Base-by-base conservation (phyloP, 2,113 vertebrate genomes). In the Pundamilia nyererei region DNA sequence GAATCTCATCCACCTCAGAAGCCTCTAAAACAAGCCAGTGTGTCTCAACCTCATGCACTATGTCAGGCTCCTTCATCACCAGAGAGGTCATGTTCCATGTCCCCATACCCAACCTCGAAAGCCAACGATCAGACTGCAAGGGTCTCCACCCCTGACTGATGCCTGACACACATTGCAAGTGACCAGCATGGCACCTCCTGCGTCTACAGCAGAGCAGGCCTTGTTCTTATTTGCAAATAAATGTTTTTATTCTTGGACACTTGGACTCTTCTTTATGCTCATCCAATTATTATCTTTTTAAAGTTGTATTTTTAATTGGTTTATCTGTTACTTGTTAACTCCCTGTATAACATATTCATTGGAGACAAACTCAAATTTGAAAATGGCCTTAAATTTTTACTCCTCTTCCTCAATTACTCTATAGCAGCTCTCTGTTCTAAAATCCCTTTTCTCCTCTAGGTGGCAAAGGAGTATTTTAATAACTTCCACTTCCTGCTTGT, bases 361-460 rank as follows among this genome's bases (percentile, higher is more conserved):
- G 58, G 31, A 0, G 17, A n/a, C 58, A 62, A 62, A 62, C 1
- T 38, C 10, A 38, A 19, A 12, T 65, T 35, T 5, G 2, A 38
- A 65, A 38, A 38, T 65, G 6, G 1, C 6, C 62, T 68, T 14
- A 0, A 68, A 40, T 19, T 65, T 35, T n/a, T 0, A 62, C 33
- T 38, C 3, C 0, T 68, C 10, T 40, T 35, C 19, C 0, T 68
- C 19, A 65, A 3, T 35, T 12, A 35, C 60, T 0, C 60, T 62
- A 0, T 33, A 7, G 58, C 9, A 65, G 31, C 45, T 51, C 24
- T 35, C 26, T 38, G 15, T 31, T 38, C 9, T 38, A 35, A 62
- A 65, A 65, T 38, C 10, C 4, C 24, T 15, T 35, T 62, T 81
- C 55, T 75, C 38, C 29, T 81, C 84, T 92, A 99, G 98, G 97